Conservation (phyloP, 2,888 invertebrate species). For the Venusia cambrica region DNA sequence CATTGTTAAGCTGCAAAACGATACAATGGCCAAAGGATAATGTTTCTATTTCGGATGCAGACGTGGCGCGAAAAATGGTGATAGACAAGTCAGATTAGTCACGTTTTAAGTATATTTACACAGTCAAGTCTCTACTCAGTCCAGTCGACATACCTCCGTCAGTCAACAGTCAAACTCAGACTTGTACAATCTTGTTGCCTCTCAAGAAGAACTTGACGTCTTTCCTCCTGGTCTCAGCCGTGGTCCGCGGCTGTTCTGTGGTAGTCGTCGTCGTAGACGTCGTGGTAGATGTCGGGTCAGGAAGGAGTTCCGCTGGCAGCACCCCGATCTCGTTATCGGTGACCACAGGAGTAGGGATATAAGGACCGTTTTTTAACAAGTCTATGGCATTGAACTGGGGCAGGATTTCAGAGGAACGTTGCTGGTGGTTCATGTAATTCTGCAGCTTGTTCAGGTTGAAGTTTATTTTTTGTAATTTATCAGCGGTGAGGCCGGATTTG, state of each 20-base stretch:
- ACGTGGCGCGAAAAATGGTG: too few relatives aligned
- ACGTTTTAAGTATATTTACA: conserved; percentile 23
- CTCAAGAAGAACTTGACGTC: conserved; percentile 70
- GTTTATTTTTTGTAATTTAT: conserved; percentile 68
- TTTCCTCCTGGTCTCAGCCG: conserved; percentile 57
- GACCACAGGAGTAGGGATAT: conserved; percentile 63
- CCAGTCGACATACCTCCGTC: conserved; percentile 32
- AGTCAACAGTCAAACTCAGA: conserved; percentile 59
- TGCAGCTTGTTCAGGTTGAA: conserved; percentile 61
- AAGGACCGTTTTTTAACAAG: conserved; percentile 53
- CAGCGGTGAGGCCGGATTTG: conserved; percentile 52
- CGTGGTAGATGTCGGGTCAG: conserved; percentile 41
- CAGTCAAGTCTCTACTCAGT: too few relatives aligned
- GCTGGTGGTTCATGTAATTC: conserved; percentile 49
- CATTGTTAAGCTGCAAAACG: too few relatives aligned
- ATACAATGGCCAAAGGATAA: too few relatives aligned
- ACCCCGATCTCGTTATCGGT: conserved; percentile 69
- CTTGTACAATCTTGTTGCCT: conserved; percentile 74
- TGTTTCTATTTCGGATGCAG: too few relatives aligned
- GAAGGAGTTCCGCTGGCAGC: conserved; percentile 62
- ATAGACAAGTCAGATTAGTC: conserved; percentile 35
- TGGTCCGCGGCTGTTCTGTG: conserved; percentile 43
- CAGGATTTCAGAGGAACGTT: conserved; percentile 61
- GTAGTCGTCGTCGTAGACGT: conserved; percentile 45
- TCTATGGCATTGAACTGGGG: conserved; percentile 51